phyloP scores from a whole-genome alignment of 2,888 invertebrate species.

The Xestia xanthographa region DNA sequence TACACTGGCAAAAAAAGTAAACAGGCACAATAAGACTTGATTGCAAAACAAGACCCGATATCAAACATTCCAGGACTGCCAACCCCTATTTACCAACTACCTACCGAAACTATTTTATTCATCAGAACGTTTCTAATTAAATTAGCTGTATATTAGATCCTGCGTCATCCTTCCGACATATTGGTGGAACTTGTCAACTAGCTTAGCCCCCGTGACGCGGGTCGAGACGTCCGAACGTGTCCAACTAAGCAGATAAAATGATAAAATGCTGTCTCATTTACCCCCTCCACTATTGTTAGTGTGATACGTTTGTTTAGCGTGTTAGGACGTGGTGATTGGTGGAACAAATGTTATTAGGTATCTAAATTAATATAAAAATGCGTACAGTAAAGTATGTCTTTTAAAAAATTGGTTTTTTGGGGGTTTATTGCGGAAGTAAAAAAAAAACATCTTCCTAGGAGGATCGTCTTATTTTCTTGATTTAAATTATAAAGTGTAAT shows the following conservation, averaged over 20 bases:
- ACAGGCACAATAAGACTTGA: not conserved
- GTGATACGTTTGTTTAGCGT: conserved; percentile 11
- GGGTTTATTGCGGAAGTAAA: too few species aligned
- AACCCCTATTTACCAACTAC: conserved; percentile 33
- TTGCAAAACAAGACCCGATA: not conserved
- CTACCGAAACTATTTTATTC: conserved; percentile 49
- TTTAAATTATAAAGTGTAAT: not conserved
- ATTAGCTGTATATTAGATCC: conserved; percentile 62
- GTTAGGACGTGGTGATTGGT: not conserved
- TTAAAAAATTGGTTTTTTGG: not conserved
- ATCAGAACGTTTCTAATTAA: conserved; percentile 60
- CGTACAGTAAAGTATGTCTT: not conserved
- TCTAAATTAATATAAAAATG: not conserved
- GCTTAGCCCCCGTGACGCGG: conserved; percentile 64
- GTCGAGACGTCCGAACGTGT: conserved; percentile 54
- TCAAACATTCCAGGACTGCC: conserved; percentile 12
- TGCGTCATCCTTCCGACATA: conserved; percentile 54
- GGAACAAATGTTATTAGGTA: not conserved
- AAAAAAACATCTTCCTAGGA: not conserved
- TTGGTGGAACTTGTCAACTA: conserved; percentile 64
- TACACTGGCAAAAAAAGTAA: not conserved
- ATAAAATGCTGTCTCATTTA: conserved; percentile 58
- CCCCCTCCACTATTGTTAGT: conserved; percentile 19
- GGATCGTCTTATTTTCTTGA: not conserved
- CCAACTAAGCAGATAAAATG: conserved; percentile 54